Conservation (phyloP, 2,888 invertebrate genomes). For the Noctua fimbriata region DNA sequence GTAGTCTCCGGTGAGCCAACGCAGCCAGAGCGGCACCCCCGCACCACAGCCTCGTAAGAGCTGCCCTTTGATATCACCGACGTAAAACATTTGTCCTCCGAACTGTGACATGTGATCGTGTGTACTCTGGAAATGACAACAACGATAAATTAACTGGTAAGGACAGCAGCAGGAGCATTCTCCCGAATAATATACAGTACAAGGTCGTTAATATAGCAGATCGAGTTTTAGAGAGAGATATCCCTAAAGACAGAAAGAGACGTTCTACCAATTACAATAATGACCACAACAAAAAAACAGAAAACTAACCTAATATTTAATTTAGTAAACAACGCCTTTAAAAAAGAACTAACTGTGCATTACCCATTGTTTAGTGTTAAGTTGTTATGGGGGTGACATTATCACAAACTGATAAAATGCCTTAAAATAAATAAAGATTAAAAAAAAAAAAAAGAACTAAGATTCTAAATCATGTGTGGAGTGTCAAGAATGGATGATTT, state of each 20-base stretch:
- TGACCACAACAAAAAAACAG: background rate
- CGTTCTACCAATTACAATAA: background rate
- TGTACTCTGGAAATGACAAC: conserved; percentile 78
- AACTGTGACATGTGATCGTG: conserved; percentile 83
- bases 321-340: background rate
- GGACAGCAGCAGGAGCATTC: conserved; percentile 8
- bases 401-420: too few species aligned
- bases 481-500: background rate
- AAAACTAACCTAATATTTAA: background rate
- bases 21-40: conserved; percentile 84
- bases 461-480: background rate
- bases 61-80: conserved; percentile 81
- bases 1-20: conserved; percentile 81
- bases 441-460: background rate
- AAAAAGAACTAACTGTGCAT: background rate
- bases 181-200: conserved; percentile 32
- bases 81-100: conserved; percentile 86
- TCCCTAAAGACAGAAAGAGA: background rate
- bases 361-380: too few species aligned
- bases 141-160: conserved; percentile 6
- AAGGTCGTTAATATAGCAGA: conserved; percentile 34
- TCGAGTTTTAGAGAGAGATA: background rate
- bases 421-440: too few species aligned
- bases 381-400: too few species aligned
- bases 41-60: conserved; percentile 80